phyloP scores from a whole-genome alignment of 2,888 invertebrate species.

The Pachymerium ferrugineum region DNA sequence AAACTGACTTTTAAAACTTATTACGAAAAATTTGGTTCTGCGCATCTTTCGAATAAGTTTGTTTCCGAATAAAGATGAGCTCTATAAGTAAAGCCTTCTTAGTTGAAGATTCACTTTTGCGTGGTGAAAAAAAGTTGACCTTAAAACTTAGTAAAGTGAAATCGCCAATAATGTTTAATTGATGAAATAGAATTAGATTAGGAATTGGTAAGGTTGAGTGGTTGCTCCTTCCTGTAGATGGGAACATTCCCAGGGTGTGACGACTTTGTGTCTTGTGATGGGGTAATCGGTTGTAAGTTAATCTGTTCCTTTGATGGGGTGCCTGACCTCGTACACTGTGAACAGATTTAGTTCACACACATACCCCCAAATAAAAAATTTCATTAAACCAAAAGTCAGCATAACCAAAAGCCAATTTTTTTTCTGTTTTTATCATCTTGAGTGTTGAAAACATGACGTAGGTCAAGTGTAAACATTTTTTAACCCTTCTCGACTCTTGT shows the following conservation, averaged over 20 bases:
- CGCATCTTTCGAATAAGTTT: too few relatives aligned
- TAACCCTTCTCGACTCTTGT: too few relatives aligned
- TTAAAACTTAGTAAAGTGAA: conserved; percentile 13
- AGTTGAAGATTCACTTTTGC: too few relatives aligned
- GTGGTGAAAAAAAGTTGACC: too few relatives aligned
- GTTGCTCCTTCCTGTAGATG: conserved; percentile 17
- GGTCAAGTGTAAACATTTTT: too few relatives aligned
- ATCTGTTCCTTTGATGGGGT: not conserved
- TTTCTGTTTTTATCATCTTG: too few relatives aligned
- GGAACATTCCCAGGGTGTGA: conserved; percentile 18
- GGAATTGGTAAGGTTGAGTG: not conserved
- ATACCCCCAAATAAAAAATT: not conserved
- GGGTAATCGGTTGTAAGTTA: conserved; percentile 21
- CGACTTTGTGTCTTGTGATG: not conserved
- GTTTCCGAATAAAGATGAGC: too few relatives aligned
- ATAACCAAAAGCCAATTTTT: not conserved
- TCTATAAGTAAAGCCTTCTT: too few relatives aligned
- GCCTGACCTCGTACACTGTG: conserved; percentile 10
- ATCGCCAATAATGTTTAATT: conserved; percentile 25
- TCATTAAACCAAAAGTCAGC: not conserved
- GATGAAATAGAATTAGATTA: conserved; percentile 24
- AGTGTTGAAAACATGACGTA: too few relatives aligned
- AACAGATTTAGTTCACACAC: conserved; percentile 15
- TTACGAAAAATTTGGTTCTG: too few relatives aligned
- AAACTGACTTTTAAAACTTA: too few relatives aligned